These are phyloP conservation scores for Motacilla alba DNA, from an alignment of 2,113 vertebrate genomes.

Conservation along the genomic window DNA sequence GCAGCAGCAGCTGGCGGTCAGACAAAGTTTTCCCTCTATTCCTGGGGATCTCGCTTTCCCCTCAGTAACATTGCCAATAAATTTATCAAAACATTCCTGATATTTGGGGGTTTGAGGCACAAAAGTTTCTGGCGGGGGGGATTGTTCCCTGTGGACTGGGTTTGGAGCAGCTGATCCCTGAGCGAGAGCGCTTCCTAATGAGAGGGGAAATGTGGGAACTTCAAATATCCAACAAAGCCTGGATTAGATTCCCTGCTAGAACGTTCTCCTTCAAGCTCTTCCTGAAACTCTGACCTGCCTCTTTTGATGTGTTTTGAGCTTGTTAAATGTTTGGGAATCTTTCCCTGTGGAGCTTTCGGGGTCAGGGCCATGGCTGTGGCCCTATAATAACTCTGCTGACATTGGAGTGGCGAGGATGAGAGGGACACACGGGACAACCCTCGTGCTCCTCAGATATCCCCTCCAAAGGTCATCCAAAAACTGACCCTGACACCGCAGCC, in stretches of 20 bases:
- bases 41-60: not conserved
- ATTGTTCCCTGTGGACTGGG: no score
- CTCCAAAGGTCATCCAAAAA: not conserved
- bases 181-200: fast-evolving
- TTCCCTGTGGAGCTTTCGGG: not conserved
- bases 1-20: not conserved
- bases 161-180: not conserved
- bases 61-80: not conserved
- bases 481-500: not conserved
- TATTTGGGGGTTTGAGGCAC: not conserved
- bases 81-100: not conserved
- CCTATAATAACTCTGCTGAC: not conserved
- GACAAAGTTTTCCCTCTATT: not conserved
- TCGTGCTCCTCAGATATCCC: not conserved
- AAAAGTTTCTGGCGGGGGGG: not conserved
- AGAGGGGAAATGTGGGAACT: not conserved
- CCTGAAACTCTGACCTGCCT: not conserved
- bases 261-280: not conserved
- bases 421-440: not conserved
- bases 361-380: not conserved
- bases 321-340: not conserved
- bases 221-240: not conserved
- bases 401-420: not conserved
- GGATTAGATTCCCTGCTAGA: not conserved
- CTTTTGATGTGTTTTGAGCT: not conserved